Base-by-base conservation (phyloP, 2,113 vertebrate genomes). In the Miniopterus natalensis region DNA sequence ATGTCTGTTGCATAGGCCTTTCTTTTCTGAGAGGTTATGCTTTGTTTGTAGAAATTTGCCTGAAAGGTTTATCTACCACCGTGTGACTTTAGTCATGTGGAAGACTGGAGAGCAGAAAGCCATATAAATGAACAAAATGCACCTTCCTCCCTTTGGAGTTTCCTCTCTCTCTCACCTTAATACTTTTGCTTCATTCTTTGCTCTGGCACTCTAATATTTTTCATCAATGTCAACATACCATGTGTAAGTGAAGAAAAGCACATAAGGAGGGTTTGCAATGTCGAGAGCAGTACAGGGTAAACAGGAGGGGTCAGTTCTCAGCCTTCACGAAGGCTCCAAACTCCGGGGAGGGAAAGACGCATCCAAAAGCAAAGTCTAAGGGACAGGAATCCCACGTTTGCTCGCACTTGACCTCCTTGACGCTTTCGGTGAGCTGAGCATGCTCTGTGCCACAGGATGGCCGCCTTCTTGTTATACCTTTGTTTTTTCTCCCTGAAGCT, bases 41-140 rank as follows among this genome's bases (percentile, higher is more conserved):
- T 98, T 97, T 98, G 95, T 98, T 98, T 98, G 90, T 97, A 95
- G 92, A 98, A 96, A 97, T 97, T 97, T 96, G 95, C 96, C 94
- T 95, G 94, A 97, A 97, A 79, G 93, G 94, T 98, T 98, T 98
- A 92, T 92, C 94, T 63, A 97, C 89, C 88, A 93, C 73, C 57
- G 57, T 15, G 8, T 98, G 96, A 97, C 97, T 96, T 98, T 97
- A 97, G 95, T 97, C 97, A 97, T 74, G 65, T 96, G 79, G 86
- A 97, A 95, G 95, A 78, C 89, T 93, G 94, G 95, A 96, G 95
- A 97, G 80, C 91, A 96, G 95, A 98, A 87, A 97, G 84, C 79
- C 79, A 90, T 96, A 95, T 92, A 95, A 88, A 94, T 53, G 89
- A 98, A 97, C 95, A 96, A 91, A 98, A 94, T 71, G 55, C 78